Percentiles rank a stretch among this genome's conserved stretches.
phyloP scores from a whole-genome alignment of 2,888 invertebrate genomes.

The Dynastes hyllus region DNA sequence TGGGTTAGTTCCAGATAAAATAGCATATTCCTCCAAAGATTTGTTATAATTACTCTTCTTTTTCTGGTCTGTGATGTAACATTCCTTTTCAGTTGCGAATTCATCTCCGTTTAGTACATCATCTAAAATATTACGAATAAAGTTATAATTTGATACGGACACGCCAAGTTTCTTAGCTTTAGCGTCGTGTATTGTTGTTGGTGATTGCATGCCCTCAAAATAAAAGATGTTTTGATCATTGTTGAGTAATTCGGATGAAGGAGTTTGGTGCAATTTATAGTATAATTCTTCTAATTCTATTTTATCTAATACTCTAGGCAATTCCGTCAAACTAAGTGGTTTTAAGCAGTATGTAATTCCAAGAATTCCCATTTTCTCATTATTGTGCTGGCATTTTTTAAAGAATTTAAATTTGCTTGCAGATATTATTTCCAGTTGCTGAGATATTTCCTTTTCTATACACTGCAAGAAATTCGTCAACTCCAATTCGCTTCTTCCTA shows the following conservation, averaged over 20 bases:
- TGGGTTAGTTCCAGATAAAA: constrained; percentile 21
- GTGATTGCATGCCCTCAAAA: not conserved
- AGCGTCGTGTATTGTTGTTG: not conserved
- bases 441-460: constrained; percentile 43
- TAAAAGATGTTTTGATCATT: not conserved
- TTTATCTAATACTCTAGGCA: constrained; percentile 1
- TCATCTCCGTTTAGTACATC: constrained; percentile 25
- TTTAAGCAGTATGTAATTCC: constrained; percentile 22
- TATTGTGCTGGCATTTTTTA: constrained; percentile 27
- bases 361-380: constrained; percentile 22
- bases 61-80: not conserved
- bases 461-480: constrained; percentile 43
- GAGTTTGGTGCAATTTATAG: not conserved
- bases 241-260: constrained; percentile 23
- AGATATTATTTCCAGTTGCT: constrained; percentile 45
- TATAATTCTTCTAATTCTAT: constrained; percentile 28
- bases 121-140: constrained; percentile 24
- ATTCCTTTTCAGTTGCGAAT: constrained; percentile 18
- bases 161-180: constrained; percentile 14
- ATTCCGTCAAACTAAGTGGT: constrained; percentile 28
- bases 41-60: constrained; percentile 7
- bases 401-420: constrained; percentile 47
- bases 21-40: constrained; percentile 31
- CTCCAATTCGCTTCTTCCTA: constrained; percentile 52
- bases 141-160: constrained; percentile 27